phyloP scores from a whole-genome alignment of 1,140 invertebrate species.

The Macrobrachium rosenbergii region DNA sequence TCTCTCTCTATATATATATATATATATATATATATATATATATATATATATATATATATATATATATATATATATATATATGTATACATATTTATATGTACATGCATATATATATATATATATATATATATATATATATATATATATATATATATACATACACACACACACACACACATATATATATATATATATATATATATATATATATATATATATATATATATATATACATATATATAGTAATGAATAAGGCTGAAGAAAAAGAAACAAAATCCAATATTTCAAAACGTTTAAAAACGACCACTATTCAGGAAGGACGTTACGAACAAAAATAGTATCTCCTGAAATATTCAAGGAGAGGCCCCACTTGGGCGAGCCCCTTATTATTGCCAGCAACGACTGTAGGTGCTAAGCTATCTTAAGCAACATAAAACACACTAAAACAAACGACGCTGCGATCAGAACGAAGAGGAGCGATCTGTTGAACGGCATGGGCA shows the following conservation, averaged over 20 bases:
- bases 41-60: neutral
- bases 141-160: neutral
- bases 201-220: neutral
- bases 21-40: neutral
- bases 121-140: slow-evolving; percentile 15
- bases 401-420: no score
- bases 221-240: neutral
- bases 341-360: no score
- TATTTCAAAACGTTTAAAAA: no score
- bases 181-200: neutral
- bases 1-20: neutral
- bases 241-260: neutral
- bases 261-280: no score
- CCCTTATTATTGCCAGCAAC: no score
- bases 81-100: neutral
- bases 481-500: no score
- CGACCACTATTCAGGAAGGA: no score
- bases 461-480: no score
- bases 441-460: no score
- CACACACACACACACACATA: neutral
- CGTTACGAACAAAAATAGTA: no score
- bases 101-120: neutral
- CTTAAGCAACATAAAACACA: no score
- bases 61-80: neutral
- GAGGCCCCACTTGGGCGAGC: no score